Conservation (phyloP, 2,888 invertebrate species). For the Spialia ferax region DNA sequence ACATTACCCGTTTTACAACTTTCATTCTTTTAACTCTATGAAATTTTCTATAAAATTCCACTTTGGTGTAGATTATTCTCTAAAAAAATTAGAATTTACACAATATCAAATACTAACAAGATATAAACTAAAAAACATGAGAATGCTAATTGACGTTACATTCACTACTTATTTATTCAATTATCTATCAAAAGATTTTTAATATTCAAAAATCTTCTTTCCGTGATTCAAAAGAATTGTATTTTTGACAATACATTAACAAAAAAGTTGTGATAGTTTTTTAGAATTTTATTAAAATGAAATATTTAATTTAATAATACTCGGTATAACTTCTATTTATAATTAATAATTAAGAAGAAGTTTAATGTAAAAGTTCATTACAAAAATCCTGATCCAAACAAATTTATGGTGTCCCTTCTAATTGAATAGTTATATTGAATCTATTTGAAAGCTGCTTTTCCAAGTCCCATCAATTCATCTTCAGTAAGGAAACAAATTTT, state of each 20-base stretch:
- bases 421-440: conserved; percentile 29
- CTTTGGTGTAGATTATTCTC: neutral
- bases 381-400: neutral
- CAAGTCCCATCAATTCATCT: conserved; percentile 20
- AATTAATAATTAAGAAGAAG: no score
- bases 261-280: no score
- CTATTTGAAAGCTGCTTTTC: conserved; percentile 23
- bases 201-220: no score
- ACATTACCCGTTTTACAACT: conserved; percentile 28
- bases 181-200: no score
- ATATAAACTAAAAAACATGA: neutral
- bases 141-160: no score
- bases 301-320: no score
- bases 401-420: neutral
- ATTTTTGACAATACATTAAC: no score
- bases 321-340: no score
- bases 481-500: conserved; percentile 20
- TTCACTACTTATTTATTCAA: no score
- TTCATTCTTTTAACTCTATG: neutral
- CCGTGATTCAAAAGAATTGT: no score
- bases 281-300: no score
- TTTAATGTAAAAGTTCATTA: neutral
- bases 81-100: neutral
- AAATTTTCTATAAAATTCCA: neutral
- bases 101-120: neutral